Evolutionary conservation across 2,113 vertebrate genomes (phyloP).

Genomic region (Felis chaus): DNA sequence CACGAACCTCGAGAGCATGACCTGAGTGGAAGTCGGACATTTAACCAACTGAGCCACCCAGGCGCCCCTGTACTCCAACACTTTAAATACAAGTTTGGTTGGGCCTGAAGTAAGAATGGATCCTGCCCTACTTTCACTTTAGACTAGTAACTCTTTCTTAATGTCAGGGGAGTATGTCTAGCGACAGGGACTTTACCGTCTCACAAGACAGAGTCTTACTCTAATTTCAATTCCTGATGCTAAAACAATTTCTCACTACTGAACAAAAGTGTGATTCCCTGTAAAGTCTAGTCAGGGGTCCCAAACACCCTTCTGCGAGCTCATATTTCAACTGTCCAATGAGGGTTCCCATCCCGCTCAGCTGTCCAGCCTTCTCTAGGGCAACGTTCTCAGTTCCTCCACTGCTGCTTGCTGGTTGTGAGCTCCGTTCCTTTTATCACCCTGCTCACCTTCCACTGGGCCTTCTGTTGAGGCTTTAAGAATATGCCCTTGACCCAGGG

Average conservation of each 20-base stretch:
- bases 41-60: no score
- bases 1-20: no score
- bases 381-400: neutral
- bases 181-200: neutral
- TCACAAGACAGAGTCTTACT: neutral
- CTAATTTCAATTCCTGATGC: neutral
- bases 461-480: neutral
- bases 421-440: neutral
- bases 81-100: neutral
- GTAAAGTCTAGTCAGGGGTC: neutral
- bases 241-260: neutral
- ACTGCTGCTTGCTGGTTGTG: neutral
- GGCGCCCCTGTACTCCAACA: neutral
- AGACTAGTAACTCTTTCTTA: neutral
- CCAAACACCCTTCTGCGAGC: neutral
- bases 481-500: neutral
- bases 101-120: neutral
- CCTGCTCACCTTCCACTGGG: neutral
- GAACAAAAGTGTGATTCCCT: neutral
- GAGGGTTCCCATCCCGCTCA: neutral
- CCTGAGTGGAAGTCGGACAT: no score
- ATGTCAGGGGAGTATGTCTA: neutral
- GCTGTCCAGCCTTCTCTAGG: neutral
- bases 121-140: neutral
- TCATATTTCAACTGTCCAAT: neutral